Conservation (phyloP, 2,888 invertebrate species). For the Dicycla oo region DNA sequence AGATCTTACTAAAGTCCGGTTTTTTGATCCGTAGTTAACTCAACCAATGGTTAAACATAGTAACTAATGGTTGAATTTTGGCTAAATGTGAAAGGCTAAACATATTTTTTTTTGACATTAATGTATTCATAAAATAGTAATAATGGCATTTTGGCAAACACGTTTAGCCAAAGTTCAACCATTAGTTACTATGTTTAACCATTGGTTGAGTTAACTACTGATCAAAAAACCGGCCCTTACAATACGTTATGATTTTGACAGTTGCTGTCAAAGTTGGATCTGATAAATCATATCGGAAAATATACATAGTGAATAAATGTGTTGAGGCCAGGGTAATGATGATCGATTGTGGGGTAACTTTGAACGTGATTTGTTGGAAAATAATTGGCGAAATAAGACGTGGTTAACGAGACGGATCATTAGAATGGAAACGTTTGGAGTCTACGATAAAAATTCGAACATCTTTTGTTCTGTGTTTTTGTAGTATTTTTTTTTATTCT, state of each 20-base stretch:
- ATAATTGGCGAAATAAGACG: slow-evolving; percentile 49
- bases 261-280: slow-evolving; percentile 66
- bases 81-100: no score
- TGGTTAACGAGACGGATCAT: slow-evolving; percentile 48
- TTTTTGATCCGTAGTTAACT: no score
- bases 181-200: no score
- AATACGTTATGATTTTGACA: slow-evolving; percentile 66
- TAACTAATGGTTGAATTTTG: no score
- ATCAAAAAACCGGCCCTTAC: no score
- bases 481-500: not conserved
- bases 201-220: no score
- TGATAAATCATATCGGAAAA: slow-evolving; percentile 62
- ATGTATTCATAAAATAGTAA: no score
- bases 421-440: slow-evolving; percentile 30
- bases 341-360: slow-evolving; percentile 66
- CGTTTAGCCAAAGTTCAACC: no score
- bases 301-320: slow-evolving; percentile 62
- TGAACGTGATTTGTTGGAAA: slow-evolving; percentile 58
- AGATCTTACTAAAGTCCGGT: no score
- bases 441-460: slow-evolving; percentile 11
- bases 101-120: no score
- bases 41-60: no score
- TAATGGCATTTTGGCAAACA: no score
- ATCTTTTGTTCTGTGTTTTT: slow-evolving; percentile 33
- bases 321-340: slow-evolving; percentile 60